Base-by-base conservation (phyloP, 2,113 vertebrate genomes). In the Cepphus grylle region DNA sequence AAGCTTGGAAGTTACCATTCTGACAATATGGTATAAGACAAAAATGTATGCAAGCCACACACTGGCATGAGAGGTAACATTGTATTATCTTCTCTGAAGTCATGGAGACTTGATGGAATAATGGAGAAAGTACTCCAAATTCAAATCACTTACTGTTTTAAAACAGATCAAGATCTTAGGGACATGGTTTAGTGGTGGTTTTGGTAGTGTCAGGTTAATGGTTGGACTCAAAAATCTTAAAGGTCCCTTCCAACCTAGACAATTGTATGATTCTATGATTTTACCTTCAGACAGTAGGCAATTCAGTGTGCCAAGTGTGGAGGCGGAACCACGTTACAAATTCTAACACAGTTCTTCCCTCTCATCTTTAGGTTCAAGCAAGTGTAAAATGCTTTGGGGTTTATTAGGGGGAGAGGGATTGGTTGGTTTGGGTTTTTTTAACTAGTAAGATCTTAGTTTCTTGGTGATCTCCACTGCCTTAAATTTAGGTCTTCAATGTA, bases 391-490 rank as follows among this genome's bases (percentile, higher is more conserved):
- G 11, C 15, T 42, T 83, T 0, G 7, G 6, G 6, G n/a, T 42
- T 80, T 76, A 62, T 0, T 17, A 13, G 1, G 5, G 25, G 8
- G 8, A 10, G 8, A 13, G 12, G 9, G 11, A 5, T 45, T 23
- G 3, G 2, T 9, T 71, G 42, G 15, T 11, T n/a, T 40, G 14
- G 32, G 18, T 32, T 12, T n/a, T 78, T 87, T 81, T 47, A 62
- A 81, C 15, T 63, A 40, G 6, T 8, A 81, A 87, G 34, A 52
- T 76, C 23, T 59, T 72, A 1, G 62, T 73, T 82, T 85, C 36
- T 76, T 73, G 42, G 29, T 67, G 12, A 84, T 81, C 21, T 36
- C 30, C 53, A 81, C 7, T n/a, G 5, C 27, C 47, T 23, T 45
- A 70, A 66, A 55, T 12, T 66, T 34, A 59, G 49, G 52, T 79